Evolutionary conservation across 1,140 invertebrate species (phyloP), one percentile per base, ranked within the genome.

Genomic region (Cardiocondyla obscurior): DNA sequence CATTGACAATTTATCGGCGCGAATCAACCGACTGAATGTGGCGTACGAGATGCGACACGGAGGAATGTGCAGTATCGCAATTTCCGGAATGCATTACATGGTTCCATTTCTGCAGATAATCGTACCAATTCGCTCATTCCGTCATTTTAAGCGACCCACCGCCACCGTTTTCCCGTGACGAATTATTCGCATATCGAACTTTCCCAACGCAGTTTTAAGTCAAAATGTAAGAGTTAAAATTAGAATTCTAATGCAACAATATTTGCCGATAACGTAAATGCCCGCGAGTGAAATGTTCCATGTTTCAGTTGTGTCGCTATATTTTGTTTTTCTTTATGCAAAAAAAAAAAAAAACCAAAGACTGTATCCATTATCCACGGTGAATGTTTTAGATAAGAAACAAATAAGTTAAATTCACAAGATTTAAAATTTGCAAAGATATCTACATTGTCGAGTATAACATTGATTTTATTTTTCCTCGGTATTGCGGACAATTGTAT

Each of bases 41-140:
- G 57, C 74, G 81, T 49, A 51, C 77, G 86, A 82, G 73, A 81
- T 85, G 81, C 79, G 72, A 88, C 77, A 74, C 42, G 69, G 53
- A 64, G 74, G 62, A 79, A 79, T 69, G n/a, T 8, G 39, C 70
- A 39, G 19, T 33, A 82, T 79, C 81, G 67, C 87, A 88, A 88
- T 88, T 88, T 88, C 87, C 87, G 87, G 88, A 88, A 88, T 88
- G 83, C 88, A 88, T 88, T 85, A 88, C 86, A 83, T 67, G 53
- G 49, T 57, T 79, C 83, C 73, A 58, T 79, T 83, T 84, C 65
- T 74, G 51, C 58, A 64, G 67, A 88, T 85, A 69, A 88, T 88
- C 83, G 79, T 57, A 51, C 53, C 82, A 57, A 88, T 88, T 83
- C 82, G 51, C 46, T 67, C 51, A 44, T 70, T 85, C 64, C 79